Evolutionary conservation across 2,797 vertebrate genomes (phyloP).

Genomic region (Ateles fusciceps): DNA sequence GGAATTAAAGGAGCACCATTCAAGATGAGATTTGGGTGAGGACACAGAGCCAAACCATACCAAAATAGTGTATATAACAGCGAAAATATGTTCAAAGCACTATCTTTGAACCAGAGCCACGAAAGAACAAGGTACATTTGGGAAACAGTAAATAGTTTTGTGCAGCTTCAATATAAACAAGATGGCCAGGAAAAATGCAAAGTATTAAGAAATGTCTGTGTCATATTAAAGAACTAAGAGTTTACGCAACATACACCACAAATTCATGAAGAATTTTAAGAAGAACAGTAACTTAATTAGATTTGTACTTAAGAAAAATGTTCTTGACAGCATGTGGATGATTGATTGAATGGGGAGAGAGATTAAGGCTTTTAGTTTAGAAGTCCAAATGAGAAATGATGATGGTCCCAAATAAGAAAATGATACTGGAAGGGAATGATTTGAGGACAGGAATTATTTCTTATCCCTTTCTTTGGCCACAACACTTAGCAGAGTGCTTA

Average conservation of each 20-base stretch:
- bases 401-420: background rate
- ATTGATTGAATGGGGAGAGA: background rate
- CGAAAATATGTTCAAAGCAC: background rate
- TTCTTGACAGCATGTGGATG: background rate
- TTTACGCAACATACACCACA: background rate
- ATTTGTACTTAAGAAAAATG: conserved; percentile 13
- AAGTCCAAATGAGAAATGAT: conserved; percentile 22
- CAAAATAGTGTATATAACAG: background rate
- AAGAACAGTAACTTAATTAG: conserved; percentile 1
- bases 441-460: background rate
- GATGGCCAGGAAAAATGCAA: background rate
- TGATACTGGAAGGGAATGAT: background rate
- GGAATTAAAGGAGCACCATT: too few species aligned
- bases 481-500: background rate
- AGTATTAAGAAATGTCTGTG: background rate
- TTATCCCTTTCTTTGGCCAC: background rate
- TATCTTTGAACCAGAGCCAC: background rate
- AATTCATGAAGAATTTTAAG: conserved; percentile 32
- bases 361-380: background rate
- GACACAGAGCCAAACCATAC: background rate
- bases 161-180: background rate
- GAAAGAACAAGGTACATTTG: background rate
- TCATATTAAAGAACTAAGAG: background rate
- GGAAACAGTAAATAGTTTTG: background rate
- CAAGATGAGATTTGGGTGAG: too few species aligned